These are phyloP conservation scores for Kuschelorhynchus macadamiae DNA, from an alignment of 2,888 invertebrate genomes.

Conservation along the genomic window DNA sequence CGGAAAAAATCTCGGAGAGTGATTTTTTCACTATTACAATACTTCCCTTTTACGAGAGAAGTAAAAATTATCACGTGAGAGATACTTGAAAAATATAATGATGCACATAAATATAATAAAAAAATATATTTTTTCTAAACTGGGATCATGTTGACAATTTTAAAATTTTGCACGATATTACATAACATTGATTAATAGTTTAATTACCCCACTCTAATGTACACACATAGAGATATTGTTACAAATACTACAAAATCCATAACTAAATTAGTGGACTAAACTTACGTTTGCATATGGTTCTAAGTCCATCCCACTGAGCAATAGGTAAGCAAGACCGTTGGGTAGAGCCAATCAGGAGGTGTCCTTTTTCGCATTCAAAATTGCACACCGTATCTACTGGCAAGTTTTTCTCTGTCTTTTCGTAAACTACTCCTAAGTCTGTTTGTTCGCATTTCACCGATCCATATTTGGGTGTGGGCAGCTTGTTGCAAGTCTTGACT, in stretches of 20 bases:
- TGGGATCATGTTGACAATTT: too few relatives aligned
- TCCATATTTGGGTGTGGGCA: constrained; percentile 73
- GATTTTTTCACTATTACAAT: too few relatives aligned
- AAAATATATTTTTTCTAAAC: too few relatives aligned
- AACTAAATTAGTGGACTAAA: neutral
- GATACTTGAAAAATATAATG: too few relatives aligned
- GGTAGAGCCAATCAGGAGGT: constrained; percentile 75
- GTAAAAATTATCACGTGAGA: too few relatives aligned
- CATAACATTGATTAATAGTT: too few relatives aligned
- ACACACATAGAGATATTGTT: too few relatives aligned
- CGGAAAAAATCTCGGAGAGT: too few relatives aligned
- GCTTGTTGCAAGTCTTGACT: constrained; percentile 76
- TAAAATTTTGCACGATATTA: too few relatives aligned
- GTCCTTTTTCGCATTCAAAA: constrained; percentile 76
- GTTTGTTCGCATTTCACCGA: constrained; percentile 71
- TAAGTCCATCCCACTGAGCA: constrained; percentile 79
- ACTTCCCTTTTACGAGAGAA: too few relatives aligned
- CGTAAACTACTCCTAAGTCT: constrained; percentile 64
- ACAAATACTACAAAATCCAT: neutral
- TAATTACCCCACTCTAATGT: too few relatives aligned
- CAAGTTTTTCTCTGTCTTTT: constrained; percentile 62
- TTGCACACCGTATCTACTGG: constrained; percentile 77
- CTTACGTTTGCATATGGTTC: constrained; percentile 76
- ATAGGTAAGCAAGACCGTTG: constrained; percentile 77
- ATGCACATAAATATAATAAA: too few relatives aligned